These are phyloP conservation scores for Scaptomyza montana DNA, from an alignment of 1,140 invertebrate species.

Conservation along the genomic window DNA sequence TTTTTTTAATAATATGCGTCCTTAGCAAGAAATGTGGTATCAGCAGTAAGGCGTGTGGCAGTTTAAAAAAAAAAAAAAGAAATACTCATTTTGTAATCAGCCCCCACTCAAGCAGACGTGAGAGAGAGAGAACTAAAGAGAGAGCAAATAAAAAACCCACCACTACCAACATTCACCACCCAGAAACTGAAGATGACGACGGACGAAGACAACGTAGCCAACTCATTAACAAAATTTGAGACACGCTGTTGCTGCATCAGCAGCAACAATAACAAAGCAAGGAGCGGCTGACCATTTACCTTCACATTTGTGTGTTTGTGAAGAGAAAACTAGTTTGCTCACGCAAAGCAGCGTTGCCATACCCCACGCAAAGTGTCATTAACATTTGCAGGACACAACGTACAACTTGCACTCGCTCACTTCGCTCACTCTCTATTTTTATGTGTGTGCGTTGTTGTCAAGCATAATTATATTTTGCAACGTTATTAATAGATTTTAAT, in stretches of 20 bases:
- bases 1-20: constrained; percentile 30
- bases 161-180: constrained; percentile 60
- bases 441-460: constrained; percentile 24
- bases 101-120: constrained; percentile 43
- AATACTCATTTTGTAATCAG: constrained; percentile 52
- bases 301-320: constrained; percentile 13
- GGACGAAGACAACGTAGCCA: constrained; percentile 44
- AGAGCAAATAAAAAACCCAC: constrained; percentile 36
- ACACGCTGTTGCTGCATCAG: constrained; percentile 19
- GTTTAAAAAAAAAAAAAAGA: constrained; percentile 6
- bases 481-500: constrained; percentile 28
- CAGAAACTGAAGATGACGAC: constrained; percentile 64
- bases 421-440: background rate
- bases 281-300: constrained; percentile 24
- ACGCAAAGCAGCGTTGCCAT: constrained; percentile 13
- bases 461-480: background rate
- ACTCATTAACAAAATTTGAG: constrained; percentile 66
- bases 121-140: background rate
- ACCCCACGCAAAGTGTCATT: constrained; percentile 32
- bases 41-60: constrained; percentile 20
- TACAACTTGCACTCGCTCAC: background rate
- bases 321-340: constrained; percentile 60
- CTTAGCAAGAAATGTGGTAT: constrained; percentile 13
- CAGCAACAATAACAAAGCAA: constrained; percentile 13
- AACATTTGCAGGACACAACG: constrained; percentile 27